Evolutionary conservation across 2,797 vertebrate genomes (phyloP), one percentile per base, ranked within the genome.

Genomic region (Chrosomus eos): DNA sequence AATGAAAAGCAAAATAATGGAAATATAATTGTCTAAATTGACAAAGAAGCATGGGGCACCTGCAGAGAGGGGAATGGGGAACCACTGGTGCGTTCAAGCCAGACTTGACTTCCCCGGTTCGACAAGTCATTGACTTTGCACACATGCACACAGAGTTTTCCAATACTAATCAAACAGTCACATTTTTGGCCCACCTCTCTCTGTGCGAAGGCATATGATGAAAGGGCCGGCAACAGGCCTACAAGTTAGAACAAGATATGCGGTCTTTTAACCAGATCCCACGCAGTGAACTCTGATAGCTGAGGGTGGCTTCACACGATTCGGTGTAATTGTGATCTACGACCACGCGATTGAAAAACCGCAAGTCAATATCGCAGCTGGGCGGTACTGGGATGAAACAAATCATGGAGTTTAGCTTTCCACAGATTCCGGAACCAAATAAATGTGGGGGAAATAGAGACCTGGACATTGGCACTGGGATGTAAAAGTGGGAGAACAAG

Each of bases 1-100:
- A 89, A 92, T 92, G 90, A 93, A 92, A 92, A 89, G 88, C 78
- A 91, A 92, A 92, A 92, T 91, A 91, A 92, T 93, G 90, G 82
- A 90, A 93, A 91, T 93, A 89, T 89, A 93, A 92, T 94, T 93
- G 91, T 83, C 83, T 88, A 91, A 93, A 92, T 84, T 92, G 91
- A 90, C 90, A 90, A 89, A 87, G 87, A 92, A 76, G 86, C 85
- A 90, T 75, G 75, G 87, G 81, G 79, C 89, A 92, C 90, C 91
- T 90, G 83, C n/a, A 87, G 90, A 87, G 88, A 75, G 23, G 33
- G n/a, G 79, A 58, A 76, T 70, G 51, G 40, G 38, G 66, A 84
- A 53, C 21, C 66, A 79, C 21, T 60, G 66, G 40, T 62, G 75
- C 53, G 5, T 79, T 79, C 62, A 36, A 31, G 16, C 14, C 14